Evolutionary conservation across 23 tunicate genomes (phyloP), one percentile per base, ranked within the genome.

Genomic region (Halocynthia roretzi): DNA sequence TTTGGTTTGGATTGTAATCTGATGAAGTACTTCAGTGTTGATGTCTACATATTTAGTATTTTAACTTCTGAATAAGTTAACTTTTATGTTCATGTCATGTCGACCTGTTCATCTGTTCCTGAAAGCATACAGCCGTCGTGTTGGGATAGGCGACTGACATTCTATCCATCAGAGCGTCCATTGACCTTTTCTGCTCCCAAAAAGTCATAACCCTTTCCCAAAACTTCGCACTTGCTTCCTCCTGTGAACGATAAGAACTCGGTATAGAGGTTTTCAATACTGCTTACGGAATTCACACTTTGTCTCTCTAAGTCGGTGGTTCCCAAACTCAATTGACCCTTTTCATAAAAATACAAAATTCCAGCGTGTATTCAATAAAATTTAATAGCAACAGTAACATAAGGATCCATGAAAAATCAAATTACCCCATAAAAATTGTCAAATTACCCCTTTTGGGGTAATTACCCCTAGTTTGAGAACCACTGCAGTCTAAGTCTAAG

Each of bases 21-120:
- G 44, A 31, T 31, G 44, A 31, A 31, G 44, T 31, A 31, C 44
- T 31, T 31, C 44, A 31, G 44, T 31, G 44, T 31, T 31, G 44
- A 31, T 31, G 44, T 4, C 4, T 31, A 31, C 44, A 31, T 31
- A 31, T 31, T 31, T 31, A 31, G 4, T 31, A 31, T 1, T 31
- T 31, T 31, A 31, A 31, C n/a, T n/a, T 31, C 44, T 31, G 44
- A 31, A 0, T 31, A 31, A 31, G 44, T 31, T 31, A 0, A 31
- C 44, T 31, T 31, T 31, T 0, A 31, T 1, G 44, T 31, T 31
- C 44, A 31, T 31, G 44, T 31, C 4, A 31, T 52, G 5, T 70
- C 22, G 10, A 86, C 92, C 84, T 81, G 55, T 68, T 56, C 10
- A 76, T 71, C 71, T 87, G 93, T n/a, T 54, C 56, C 48, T 77